Evolutionary conservation across 2,113 vertebrate genomes (phyloP).

Genomic region (Myanophis thanlyinensis): DNA sequence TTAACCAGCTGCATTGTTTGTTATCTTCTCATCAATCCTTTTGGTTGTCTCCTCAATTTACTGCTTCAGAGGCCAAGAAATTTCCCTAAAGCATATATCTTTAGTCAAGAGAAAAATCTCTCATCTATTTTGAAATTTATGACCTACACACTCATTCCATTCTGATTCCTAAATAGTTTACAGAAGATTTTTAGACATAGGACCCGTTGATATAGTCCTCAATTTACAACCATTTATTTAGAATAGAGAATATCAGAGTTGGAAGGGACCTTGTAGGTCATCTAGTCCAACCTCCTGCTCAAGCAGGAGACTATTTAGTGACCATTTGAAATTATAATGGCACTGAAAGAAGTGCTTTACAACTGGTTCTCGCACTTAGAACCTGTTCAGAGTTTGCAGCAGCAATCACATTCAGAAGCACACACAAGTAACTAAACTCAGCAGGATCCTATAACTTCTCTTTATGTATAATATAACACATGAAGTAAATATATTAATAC

Average conservation of each 20-base stretch:
- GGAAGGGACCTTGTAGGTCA: too few relatives aligned
- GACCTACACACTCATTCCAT: not conserved
- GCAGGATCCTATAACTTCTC: too few relatives aligned
- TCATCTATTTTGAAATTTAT: constrained; percentile 12
- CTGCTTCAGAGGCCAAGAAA: not conserved
- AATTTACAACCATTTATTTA: not conserved
- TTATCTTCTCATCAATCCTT: not conserved
- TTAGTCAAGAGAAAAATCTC: constrained; percentile 12
- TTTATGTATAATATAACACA: too few relatives aligned
- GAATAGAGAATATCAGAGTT: too few relatives aligned
- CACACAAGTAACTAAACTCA: too few relatives aligned
- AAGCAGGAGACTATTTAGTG: not conserved
- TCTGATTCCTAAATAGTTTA: not conserved
- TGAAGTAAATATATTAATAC: too few relatives aligned
- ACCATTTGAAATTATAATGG: not conserved
- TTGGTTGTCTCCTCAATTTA: constrained; percentile 2
- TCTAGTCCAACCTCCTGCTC: too few relatives aligned
- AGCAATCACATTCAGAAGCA: too few relatives aligned
- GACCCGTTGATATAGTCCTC: not conserved
- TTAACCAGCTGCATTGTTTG: not conserved
- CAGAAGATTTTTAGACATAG: constrained; percentile 15
- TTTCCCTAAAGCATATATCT: constrained; percentile 11
- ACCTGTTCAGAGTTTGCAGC: too few relatives aligned
- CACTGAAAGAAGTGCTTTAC: not conserved
- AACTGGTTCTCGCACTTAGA: not conserved